Conservation (phyloP, 92 coral and sea anemone species). For the Phenganax subtilis region DNA sequence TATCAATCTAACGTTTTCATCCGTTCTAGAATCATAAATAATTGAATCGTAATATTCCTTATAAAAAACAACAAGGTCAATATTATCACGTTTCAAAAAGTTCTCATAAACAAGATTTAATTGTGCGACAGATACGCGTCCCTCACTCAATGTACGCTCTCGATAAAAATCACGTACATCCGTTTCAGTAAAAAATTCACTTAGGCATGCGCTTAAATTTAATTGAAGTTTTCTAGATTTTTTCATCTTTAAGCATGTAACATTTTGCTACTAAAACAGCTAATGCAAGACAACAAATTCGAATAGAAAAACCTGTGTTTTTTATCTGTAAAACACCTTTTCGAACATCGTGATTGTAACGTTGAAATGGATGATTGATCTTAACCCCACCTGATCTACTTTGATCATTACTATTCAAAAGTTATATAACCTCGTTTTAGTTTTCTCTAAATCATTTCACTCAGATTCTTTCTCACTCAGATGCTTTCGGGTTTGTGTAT, state of each 20-base stretch:
- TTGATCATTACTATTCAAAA: no score
- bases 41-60: neutral
- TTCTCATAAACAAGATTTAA: slow-evolving; percentile 12
- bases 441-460: no score
- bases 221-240: neutral
- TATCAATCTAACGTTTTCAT: no score
- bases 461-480: no score
- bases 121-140: neutral
- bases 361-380: no score
- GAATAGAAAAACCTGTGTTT: neutral
- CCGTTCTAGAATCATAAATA: no score
- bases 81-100: slow-evolving; percentile 14
- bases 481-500: no score
- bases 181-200: neutral
- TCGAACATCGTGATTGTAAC: neutral
- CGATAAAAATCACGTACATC: no score
- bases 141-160: neutral
- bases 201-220: neutral
- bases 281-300: slow-evolving; percentile 5
- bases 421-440: no score
- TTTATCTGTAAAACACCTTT: neutral
- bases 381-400: no score
- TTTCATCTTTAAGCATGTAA: neutral
- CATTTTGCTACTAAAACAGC: neutral
- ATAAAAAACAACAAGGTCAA: slow-evolving; percentile 26